A percentile compares a stretch with the other conserved stretches of the same genome.
Conservation (phyloP, 1,140 invertebrate genomes). For the Monochamus saltuarius region DNA sequence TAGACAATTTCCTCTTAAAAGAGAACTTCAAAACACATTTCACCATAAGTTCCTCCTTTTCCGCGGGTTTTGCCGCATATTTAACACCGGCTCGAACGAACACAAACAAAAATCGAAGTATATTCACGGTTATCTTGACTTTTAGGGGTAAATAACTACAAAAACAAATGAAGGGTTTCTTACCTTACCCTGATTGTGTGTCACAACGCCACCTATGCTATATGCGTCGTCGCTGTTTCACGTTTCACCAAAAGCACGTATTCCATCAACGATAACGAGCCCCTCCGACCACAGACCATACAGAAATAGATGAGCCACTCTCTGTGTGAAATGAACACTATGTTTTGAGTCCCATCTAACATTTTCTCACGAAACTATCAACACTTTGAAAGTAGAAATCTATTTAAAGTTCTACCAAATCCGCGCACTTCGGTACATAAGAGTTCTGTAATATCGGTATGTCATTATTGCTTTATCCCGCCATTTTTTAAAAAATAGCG, state of each 20-base stretch:
- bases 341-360: too few relatives aligned
- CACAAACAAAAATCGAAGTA: slow-evolving; percentile 26
- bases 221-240: slow-evolving; percentile 42
- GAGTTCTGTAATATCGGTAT: too few relatives aligned
- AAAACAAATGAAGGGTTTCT: slow-evolving; percentile 47
- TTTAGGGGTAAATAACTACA: slow-evolving; percentile 34
- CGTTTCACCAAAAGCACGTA: slow-evolving; percentile 48
- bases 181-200: slow-evolving; percentile 44
- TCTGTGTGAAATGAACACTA: too few relatives aligned
- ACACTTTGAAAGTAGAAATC: too few relatives aligned
- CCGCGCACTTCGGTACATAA: too few relatives aligned
- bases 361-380: too few relatives aligned
- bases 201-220: slow-evolving; percentile 49
- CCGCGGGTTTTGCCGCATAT: slow-evolving; percentile 14
- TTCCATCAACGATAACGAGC: slow-evolving; percentile 39
- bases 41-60: slow-evolving; percentile 21
- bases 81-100: slow-evolving; percentile 7
- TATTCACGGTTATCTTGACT: slow-evolving; percentile 20
- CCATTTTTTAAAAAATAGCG: too few relatives aligned
- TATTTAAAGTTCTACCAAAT: too few relatives aligned
- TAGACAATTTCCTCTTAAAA: slow-evolving; percentile 45
- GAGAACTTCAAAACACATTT: slow-evolving; percentile 35
- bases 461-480: too few relatives aligned
- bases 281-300: slow-evolving; percentile 34
- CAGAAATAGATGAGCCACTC: too few relatives aligned